A percentile compares a stretch with the other conserved stretches of the same genome.
phyloP scores from a whole-genome alignment of 2,888 invertebrate species.

The Coenonympha arcania region DNA sequence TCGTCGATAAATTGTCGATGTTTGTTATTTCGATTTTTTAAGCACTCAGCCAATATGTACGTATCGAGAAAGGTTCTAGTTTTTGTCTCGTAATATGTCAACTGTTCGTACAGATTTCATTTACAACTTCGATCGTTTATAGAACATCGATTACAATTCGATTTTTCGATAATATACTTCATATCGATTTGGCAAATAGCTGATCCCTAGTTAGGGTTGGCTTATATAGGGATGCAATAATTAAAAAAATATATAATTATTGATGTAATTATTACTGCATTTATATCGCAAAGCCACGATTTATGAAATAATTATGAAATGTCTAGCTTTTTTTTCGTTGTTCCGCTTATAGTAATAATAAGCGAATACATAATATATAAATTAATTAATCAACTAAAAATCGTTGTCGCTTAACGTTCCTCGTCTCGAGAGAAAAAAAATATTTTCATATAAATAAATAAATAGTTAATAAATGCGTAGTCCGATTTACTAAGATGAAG shows the following conservation, averaged over 20 bases:
- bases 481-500: slow-evolving; percentile 13
- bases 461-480: slow-evolving; percentile 11
- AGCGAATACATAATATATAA: slow-evolving; percentile 31
- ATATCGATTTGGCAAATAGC: slow-evolving; percentile 12
- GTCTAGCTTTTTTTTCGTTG: slow-evolving; percentile 33
- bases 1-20: background rate
- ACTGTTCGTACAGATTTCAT: slow-evolving; percentile 12
- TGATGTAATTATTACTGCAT: slow-evolving; percentile 55
- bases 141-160: background rate
- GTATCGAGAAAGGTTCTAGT: slow-evolving; percentile 39
- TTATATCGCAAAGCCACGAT: slow-evolving; percentile 57
- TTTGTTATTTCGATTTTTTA: background rate
- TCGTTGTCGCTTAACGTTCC: slow-evolving; percentile 35
- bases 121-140: background rate
- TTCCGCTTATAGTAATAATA: slow-evolving; percentile 31
- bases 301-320: slow-evolving; percentile 31
- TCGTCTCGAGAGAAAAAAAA: slow-evolving; percentile 30
- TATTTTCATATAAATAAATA: slow-evolving; percentile 31
- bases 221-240: slow-evolving; percentile 41
- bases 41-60: slow-evolving; percentile 57
- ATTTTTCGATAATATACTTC: no score
- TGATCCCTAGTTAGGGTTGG: slow-evolving; percentile 16
- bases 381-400: slow-evolving; percentile 18
- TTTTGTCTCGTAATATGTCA: slow-evolving; percentile 6
- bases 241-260: slow-evolving; percentile 27